Percentiles rank a stretch among this genome's conserved stretches.
Conservation (phyloP, 2,113 vertebrate species). For the Hystrix cristata region DNA sequence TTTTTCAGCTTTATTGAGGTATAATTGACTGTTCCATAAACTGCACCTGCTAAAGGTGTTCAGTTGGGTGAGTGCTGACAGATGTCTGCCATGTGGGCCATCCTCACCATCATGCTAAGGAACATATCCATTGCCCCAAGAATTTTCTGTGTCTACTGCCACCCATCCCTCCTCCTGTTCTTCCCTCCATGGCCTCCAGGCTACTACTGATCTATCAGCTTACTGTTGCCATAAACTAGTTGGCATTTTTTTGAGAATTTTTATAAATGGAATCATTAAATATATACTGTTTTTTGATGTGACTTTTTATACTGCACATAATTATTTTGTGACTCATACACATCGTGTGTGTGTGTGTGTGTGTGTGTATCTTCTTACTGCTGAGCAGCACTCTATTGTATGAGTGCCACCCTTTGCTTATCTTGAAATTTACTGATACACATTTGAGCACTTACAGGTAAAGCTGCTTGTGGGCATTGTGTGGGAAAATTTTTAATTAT, state of each 20-base stretch:
- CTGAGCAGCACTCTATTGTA: neutral
- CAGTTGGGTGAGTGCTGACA: neutral
- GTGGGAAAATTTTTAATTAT: neutral
- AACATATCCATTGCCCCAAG: neutral
- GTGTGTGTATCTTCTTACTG: neutral
- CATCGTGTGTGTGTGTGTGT: neutral
- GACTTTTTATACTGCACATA: neutral
- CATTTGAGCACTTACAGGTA: neutral
- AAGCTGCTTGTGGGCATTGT: neutral
- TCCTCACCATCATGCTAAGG: neutral
- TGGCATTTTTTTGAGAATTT: constrained; percentile 25
- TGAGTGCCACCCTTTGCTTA: neutral
- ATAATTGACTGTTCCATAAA: neutral
- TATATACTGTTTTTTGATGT: neutral
- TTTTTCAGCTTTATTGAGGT: neutral
- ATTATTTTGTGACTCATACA: neutral
- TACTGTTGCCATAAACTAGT: neutral
- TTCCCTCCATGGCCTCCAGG: neutral
- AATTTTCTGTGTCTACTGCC: neutral
- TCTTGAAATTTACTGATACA: neutral
- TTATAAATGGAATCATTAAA: neutral
- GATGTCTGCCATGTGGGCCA: neutral
- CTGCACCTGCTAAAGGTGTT: neutral
- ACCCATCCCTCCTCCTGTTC: neutral
- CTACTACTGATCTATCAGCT: neutral